A percentile compares a stretch with the other conserved stretches of the same genome.
These are phyloP conservation scores for Plagodis dolabraria DNA, from an alignment of 2,888 invertebrate species.

Conservation along the genomic window DNA sequence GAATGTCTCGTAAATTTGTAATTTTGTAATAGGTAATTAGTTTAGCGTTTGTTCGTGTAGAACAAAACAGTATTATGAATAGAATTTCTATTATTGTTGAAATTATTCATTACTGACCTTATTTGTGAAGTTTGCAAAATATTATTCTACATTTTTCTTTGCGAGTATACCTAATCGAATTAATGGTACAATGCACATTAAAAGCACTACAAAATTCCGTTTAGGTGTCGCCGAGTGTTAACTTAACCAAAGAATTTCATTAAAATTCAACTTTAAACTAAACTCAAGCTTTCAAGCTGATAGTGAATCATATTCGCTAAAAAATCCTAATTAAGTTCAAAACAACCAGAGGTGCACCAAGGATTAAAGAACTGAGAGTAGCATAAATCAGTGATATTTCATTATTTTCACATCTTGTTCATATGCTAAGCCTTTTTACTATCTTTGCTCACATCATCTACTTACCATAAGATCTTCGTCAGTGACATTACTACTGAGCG, in stretches of 20 bases:
- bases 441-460: neutral
- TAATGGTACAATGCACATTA: neutral
- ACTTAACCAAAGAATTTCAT: conserved; percentile 17
- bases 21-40: too few species aligned
- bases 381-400: neutral
- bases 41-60: too few species aligned
- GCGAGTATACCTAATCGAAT: too few species aligned
- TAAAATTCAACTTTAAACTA: conserved; percentile 14
- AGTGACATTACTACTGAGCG: too few species aligned
- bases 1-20: too few species aligned
- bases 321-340: conserved; percentile 37
- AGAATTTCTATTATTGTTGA: too few species aligned
- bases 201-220: conserved; percentile 18
- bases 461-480: too few species aligned
- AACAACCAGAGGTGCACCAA: conserved; percentile 7
- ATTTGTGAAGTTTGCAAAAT: too few species aligned
- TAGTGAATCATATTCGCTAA: conserved; percentile 29
- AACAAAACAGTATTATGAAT: too few species aligned
- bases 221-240: conserved; percentile 19
- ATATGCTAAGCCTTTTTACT: neutral
- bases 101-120: too few species aligned
- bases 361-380: neutral
- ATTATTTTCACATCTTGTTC: neutral
- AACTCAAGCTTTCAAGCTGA: conserved; percentile 15
- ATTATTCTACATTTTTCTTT: too few species aligned